Evolutionary conservation across 2,797 vertebrate genomes (phyloP).

Genomic region (Harpagifer antarcticus): DNA sequence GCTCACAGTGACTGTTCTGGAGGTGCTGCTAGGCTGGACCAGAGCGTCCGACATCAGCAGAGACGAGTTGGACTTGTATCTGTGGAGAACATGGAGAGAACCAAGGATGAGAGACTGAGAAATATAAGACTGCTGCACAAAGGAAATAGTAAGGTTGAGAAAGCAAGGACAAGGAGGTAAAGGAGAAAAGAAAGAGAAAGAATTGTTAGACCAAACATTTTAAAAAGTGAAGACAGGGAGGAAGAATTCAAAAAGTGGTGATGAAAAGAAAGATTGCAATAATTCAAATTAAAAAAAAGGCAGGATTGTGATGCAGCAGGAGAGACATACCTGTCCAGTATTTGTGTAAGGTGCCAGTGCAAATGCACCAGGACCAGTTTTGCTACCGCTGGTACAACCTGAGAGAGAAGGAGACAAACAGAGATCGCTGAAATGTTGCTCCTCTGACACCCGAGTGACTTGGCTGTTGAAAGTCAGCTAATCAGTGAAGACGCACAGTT

Average conservation of each 20-base stretch:
- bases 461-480: neutral
- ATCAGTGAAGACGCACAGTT: neutral
- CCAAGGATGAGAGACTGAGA: neutral
- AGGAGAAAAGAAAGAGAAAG: neutral
- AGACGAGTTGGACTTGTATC: conserved; percentile 95
- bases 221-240: too few relatives aligned
- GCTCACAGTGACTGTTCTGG: conserved; percentile 92
- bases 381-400: conserved; percentile 97
- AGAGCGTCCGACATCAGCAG: conserved; percentile 94
- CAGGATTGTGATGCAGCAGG: neutral
- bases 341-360: conserved; percentile 98
- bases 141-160: neutral
- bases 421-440: neutral
- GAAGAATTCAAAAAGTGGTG: neutral
- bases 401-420: conserved; percentile 33
- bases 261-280: neutral
- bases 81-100: conserved; percentile 62
- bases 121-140: neutral
- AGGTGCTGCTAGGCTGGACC: conserved; percentile 92
- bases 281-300: neutral
- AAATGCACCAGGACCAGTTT: conserved; percentile 99
- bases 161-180: neutral
- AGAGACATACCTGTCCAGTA: conserved; percentile 94
- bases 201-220: neutral
- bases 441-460: neutral